Base-by-base conservation (phyloP, 2,888 invertebrate species). In the Harmothoe impar region DNA sequence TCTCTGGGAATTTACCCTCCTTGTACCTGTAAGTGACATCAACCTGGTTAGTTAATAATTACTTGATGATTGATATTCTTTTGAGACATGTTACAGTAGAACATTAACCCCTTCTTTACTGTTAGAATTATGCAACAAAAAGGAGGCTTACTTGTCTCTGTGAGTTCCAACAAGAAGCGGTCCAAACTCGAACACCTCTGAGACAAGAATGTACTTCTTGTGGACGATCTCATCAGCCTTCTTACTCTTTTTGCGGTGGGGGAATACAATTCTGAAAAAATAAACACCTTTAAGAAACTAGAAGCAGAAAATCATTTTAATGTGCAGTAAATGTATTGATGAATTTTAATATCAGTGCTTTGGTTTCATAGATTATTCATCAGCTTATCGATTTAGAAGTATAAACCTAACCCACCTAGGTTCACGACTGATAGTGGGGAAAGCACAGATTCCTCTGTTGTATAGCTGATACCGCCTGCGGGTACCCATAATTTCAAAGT, bases 401-500 rank as follows among this genome's bases (percentile, higher is more conserved):
- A 43, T 10, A 43, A 10, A n/a, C 15, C 7, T 62, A n/a, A 1
- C 62, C 86, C 91, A 95, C 95, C 95, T 95, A 77, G 96, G 96
- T 92, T 96, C 96, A 90, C 95, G 93, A 93, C 95, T 95, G 91
- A 96, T 96, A 29, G 94, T 94, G 23, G 96, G 96, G 93, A 96
- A 96, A 25, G 95, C 94, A 93, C 96, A 96, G 29, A 96, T 93
- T 35, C 96, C 96, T n/a, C 95, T 93, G 91, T 95, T 95, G 92
- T 95, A 95, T 85, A 96, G 92, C 93, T 96, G 96, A 93, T 96
- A 96, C 29, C 95, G 92, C 78, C 96, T 90, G 84, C 95, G 93
- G 35, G 96, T 96, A 51, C 95, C 96, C 43, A 95, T 93, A 89
- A 96, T 95, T 92, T 96, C 96, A 94, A 96, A 96, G 92, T 95